Evolutionary conservation across 2,888 invertebrate species (phyloP).

Genomic region (Eurois occulta): DNA sequence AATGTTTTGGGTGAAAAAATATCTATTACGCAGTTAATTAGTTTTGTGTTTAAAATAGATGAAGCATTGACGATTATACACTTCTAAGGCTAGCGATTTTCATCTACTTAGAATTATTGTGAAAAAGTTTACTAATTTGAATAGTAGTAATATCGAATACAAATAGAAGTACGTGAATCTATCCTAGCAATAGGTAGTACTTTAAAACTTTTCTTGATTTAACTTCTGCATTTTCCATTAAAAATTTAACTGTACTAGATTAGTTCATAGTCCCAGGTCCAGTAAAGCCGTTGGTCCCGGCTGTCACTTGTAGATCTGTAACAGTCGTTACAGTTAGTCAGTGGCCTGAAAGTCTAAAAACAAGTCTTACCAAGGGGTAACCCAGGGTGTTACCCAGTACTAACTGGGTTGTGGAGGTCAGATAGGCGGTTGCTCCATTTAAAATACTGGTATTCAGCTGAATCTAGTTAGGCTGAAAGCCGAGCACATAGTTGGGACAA

Average conservation of each 20-base stretch:
- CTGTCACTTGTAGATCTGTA: too few species aligned
- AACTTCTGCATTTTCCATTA: neutral
- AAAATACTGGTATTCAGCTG: neutral
- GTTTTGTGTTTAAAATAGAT: neutral
- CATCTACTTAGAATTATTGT: too few species aligned
- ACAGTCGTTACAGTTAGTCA: too few species aligned
- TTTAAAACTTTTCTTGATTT: neutral
- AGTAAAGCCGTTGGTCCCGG: too few species aligned
- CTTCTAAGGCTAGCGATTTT: neutral
- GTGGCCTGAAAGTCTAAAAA: too few species aligned
- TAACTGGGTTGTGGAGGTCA: too few species aligned
- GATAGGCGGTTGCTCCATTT: neutral
- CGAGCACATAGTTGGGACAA: neutral
- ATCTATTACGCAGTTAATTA: constrained; percentile 7
- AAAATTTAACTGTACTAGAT: neutral
- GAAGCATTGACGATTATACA: neutral
- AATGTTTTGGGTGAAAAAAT: constrained; percentile 3
- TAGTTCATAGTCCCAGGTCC: neutral
- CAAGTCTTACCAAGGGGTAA: too few species aligned
- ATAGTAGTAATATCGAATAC: neutral
- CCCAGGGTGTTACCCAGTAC: too few species aligned
- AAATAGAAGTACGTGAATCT: neutral
- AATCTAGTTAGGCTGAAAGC: too few species aligned
- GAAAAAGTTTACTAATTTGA: neutral
- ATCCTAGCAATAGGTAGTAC: too few species aligned